Conservation (phyloP, 2,113 vertebrate species). For the Phalacrocorax carbo region DNA sequence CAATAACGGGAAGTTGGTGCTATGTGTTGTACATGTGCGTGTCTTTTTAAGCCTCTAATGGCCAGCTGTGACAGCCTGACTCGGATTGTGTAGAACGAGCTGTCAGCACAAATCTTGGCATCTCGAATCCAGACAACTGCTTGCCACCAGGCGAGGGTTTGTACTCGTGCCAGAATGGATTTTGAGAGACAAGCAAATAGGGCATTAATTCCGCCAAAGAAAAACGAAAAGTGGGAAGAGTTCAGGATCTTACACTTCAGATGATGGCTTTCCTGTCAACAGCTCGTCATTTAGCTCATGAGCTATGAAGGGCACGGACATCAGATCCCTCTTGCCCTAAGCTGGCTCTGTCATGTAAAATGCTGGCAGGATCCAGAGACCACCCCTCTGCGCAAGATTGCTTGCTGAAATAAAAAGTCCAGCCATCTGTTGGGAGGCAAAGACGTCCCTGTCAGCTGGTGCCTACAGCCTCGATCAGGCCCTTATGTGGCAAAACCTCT, state of each 20-base stretch:
- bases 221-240: conserved; percentile 62
- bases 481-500: conserved; percentile 79
- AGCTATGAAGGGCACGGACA: conserved; percentile 73
- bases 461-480: conserved; percentile 62
- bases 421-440: conserved; percentile 83
- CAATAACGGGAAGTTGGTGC: conserved; percentile 3
- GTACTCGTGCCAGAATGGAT: conserved; percentile 73
- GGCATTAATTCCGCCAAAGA: conserved; percentile 67
- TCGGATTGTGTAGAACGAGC: conserved; percentile 72
- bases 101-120: conserved; percentile 79
- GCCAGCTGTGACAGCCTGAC: conserved; percentile 71
- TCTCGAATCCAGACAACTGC: conserved; percentile 73
- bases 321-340: conserved; percentile 73
- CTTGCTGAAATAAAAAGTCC: conserved; percentile 75
- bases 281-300: conserved; percentile 69
- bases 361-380: conserved; percentile 66
- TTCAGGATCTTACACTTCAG: conserved; percentile 60
- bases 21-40: conserved; percentile 15
- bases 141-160: conserved; percentile 68
- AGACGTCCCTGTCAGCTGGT: conserved; percentile 73
- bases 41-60: conserved; percentile 71
- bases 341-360: conserved; percentile 64
- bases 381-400: conserved; percentile 38
- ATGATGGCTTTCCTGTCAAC: conserved; percentile 70
- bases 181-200: conserved; percentile 76